Evolutionary conservation across 2,888 invertebrate species (phyloP).

Genomic region (Arge pagana): DNA sequence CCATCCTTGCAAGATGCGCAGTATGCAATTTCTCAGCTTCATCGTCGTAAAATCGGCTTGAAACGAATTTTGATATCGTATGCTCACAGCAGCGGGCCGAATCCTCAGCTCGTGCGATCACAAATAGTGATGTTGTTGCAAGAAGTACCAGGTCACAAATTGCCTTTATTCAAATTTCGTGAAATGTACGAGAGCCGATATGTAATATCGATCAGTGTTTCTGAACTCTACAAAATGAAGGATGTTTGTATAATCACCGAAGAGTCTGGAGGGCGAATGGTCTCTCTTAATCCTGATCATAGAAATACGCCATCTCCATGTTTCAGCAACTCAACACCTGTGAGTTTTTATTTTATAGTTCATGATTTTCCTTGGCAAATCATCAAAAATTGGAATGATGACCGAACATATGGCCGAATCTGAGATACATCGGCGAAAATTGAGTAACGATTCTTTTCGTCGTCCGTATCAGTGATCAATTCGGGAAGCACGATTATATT

Average conservation of each 20-base stretch:
- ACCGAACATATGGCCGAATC: conserved; percentile 50
- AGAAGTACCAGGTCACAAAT: conserved; percentile 74
- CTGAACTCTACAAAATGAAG: conserved; percentile 73
- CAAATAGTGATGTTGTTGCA: conserved; percentile 75
- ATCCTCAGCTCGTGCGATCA: conserved; percentile 68
- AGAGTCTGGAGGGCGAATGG: conserved; percentile 71
- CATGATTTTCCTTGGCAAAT: conserved; percentile 2
- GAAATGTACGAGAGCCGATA: conserved; percentile 83
- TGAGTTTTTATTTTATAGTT: conserved; percentile 27
- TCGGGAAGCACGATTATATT: conserved; percentile 42
- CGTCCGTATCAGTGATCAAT: conserved; percentile 45
- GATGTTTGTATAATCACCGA: conserved; percentile 80
- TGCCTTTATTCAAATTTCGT: conserved; percentile 81
- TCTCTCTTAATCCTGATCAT: conserved; percentile 69
- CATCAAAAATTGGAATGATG: conserved; percentile 35
- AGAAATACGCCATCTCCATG: conserved; percentile 64
- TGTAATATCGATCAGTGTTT: conserved; percentile 74
- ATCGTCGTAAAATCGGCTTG: conserved; percentile 80
- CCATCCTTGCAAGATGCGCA: conserved; percentile 73
- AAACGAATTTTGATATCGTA: conserved; percentile 80
- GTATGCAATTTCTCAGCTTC: conserved; percentile 79
- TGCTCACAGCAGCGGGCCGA: conserved; percentile 67
- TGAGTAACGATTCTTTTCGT: conserved; percentile 45
- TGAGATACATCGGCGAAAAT: conserved; percentile 43
- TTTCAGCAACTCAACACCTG: conserved; percentile 47